Evolutionary conservation across 2,113 vertebrate genomes (phyloP).

Genomic region (Clarias macrocephalus): DNA sequence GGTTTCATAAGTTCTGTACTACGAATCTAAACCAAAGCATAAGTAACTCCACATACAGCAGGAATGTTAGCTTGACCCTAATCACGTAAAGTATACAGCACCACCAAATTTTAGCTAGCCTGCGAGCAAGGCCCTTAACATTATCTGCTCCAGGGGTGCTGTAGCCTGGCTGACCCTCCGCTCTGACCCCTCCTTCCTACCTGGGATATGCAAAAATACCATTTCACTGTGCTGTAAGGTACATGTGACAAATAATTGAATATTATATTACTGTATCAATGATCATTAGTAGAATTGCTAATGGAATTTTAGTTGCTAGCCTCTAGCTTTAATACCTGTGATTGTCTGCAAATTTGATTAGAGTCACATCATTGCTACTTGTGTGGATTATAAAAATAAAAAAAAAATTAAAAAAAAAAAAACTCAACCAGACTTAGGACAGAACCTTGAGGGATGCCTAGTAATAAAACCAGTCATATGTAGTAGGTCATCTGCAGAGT

Average conservation of each 20-base stretch:
- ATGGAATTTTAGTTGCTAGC: not conserved
- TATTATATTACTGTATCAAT: too few relatives aligned
- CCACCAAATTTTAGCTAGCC: too few relatives aligned
- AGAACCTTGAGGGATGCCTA: not conserved
- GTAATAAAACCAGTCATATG: not conserved
- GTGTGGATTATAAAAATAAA: not conserved
- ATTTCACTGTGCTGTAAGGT: too few relatives aligned
- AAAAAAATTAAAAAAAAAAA: not conserved
- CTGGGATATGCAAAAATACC: too few relatives aligned
- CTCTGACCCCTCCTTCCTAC: too few relatives aligned
- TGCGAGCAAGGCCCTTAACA: too few relatives aligned
- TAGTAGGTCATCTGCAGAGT: not conserved
- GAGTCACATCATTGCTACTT: not conserved
- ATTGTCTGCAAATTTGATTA: not conserved
- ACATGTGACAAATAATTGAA: too few relatives aligned
- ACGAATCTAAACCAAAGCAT: not conserved
- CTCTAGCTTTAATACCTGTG: not conserved
- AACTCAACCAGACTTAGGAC: not conserved
- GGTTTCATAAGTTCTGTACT: not conserved
- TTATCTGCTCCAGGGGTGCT: too few relatives aligned
- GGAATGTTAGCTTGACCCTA: not conserved
- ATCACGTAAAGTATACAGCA: not conserved
- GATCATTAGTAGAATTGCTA: not conserved
- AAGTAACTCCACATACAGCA: not conserved
- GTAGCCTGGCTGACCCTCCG: too few relatives aligned